Evolutionary conservation across 2,888 invertebrate genomes (phyloP).

Genomic region (Sinhomidia bicolor): DNA sequence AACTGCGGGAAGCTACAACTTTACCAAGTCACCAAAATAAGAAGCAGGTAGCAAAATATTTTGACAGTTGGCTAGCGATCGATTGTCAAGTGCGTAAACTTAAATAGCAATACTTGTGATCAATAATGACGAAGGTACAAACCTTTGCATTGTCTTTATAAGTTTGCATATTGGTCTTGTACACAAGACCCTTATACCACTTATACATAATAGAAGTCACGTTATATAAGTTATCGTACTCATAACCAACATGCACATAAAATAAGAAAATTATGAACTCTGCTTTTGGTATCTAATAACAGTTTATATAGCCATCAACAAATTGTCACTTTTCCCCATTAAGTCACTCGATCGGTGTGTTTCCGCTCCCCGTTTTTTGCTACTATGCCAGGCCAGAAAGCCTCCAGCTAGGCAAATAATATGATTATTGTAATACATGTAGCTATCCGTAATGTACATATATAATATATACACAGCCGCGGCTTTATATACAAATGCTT

Average conservation of each 20-base stretch:
- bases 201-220: too few species aligned
- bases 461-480: too few species aligned
- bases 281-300: background rate
- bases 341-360: background rate
- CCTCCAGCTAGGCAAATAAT: background rate
- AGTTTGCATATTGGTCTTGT: background rate
- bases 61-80: background rate
- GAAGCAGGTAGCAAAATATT: background rate
- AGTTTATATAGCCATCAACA: constrained; percentile 32
- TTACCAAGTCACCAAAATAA: constrained; percentile 29
- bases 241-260: too few species aligned
- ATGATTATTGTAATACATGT: background rate
- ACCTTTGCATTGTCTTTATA: background rate
- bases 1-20: constrained; percentile 39
- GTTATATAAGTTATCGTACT: too few species aligned
- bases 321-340: constrained; percentile 38
- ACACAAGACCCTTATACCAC: too few species aligned
- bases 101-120: background rate
- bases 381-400: background rate
- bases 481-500: too few species aligned
- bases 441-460: too few species aligned
- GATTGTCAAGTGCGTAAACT: constrained; percentile 7
- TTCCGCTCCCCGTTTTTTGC: background rate
- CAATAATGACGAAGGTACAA: background rate
- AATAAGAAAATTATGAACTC: background rate